These are phyloP conservation scores for Thereuonema tuberculata DNA, from an alignment of 1,140 invertebrate genomes.

Conservation along the genomic window DNA sequence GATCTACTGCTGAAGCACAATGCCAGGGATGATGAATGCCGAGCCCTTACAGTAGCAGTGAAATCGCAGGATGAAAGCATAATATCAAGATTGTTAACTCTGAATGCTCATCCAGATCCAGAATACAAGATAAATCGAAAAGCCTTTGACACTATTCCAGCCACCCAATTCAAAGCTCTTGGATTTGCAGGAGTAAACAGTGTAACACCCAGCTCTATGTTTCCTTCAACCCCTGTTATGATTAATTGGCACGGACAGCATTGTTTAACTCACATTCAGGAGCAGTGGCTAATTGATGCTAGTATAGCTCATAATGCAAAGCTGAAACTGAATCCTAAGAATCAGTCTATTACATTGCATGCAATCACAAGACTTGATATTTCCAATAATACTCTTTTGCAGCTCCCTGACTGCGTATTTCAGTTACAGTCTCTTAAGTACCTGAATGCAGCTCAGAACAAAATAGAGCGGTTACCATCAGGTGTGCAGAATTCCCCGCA, in stretches of 20 bases:
- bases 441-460: slow-evolving; percentile 76
- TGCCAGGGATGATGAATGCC: slow-evolving; percentile 74
- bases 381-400: slow-evolving; percentile 71
- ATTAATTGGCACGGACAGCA: slow-evolving; percentile 86
- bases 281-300: slow-evolving; percentile 71
- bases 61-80: slow-evolving; percentile 53
- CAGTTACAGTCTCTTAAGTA: slow-evolving; percentile 60
- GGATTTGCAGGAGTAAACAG: slow-evolving; percentile 38
- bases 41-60: slow-evolving; percentile 57
- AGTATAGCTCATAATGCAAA: slow-evolving; percentile 70
- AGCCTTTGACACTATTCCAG: slow-evolving; percentile 48
- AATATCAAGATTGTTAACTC: slow-evolving; percentile 56
- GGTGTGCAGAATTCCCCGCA: slow-evolving; percentile 14
- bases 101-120: slow-evolving; percentile 57
- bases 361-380: slow-evolving; percentile 89
- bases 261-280: slow-evolving; percentile 46
- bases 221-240: slow-evolving; percentile 75
- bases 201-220: slow-evolving; percentile 61
- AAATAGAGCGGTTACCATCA: slow-evolving; percentile 53
- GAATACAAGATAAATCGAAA: slow-evolving; percentile 80
- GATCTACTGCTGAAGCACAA: slow-evolving; percentile 67
- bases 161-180: slow-evolving; percentile 35
- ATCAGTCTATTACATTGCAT: slow-evolving; percentile 56
- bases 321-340: slow-evolving; percentile 51
- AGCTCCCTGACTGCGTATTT: slow-evolving; percentile 68